Evolutionary conservation across 2,797 vertebrate genomes (phyloP), one percentile per base, ranked within the genome.

Genomic region (Miichthys miiuy): DNA sequence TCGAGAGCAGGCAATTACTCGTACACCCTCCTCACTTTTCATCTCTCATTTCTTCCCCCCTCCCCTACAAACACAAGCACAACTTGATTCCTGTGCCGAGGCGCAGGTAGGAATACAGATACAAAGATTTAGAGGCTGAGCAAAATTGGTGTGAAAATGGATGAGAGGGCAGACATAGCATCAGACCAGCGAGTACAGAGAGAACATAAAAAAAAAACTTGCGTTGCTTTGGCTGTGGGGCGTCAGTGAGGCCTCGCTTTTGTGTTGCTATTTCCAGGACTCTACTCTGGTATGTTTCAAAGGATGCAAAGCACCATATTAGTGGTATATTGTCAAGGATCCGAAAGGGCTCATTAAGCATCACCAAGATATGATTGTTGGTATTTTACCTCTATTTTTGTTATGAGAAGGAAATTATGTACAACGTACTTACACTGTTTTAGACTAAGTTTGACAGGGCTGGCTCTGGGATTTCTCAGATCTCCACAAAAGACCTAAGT

Each of bases 261-360:
- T 85, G 82, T 74, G 90, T 88, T 91, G 13, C 91, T 93, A 93
- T 93, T 93, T 93, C 75, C 72, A 87, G 91, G 65, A 48, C 57
- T 79, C 75, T 38, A 77, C 82, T 88, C 85, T 91, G 89, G 91
- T 85, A 72, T 77, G 78, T 90, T 88, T 90, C 87, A 91, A 87
- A 91, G 83, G 84, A 86, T 58, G 85, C 87, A 87, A 91, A 92
- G 89, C 91, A 91, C 80, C 89, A 90, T 84, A 92, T 93, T 93
- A 93, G 92, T 93, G 93, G 94, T 93, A 86, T 86, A 91, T 90
- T 92, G 89, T 93, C 88, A 90, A 88, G 88, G 88, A 93, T 89
- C 79, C 62, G 54, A 92, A 94, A 93, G 92, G 91, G 91, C 85
- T 93, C 88, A 87, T 94, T 92, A 91, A 91, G 86, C 79, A 91